phyloP scores from a whole-genome alignment of 2,888 invertebrate species.

The Ecliptopera silaceata region DNA sequence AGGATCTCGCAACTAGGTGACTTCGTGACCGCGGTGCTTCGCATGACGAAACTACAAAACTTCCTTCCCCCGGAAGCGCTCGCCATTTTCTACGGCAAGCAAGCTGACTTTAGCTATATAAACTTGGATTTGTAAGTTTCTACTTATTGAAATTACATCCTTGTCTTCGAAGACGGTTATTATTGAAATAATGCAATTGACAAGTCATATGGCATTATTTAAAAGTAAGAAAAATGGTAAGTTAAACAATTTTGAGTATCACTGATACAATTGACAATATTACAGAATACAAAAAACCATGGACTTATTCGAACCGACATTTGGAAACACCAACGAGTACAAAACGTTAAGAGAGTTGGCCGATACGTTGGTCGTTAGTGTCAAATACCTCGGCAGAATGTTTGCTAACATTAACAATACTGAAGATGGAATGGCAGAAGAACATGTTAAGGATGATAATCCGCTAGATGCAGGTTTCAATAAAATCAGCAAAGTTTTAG shows the following conservation, averaged over 20 bases:
- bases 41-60: conserved; percentile 67
- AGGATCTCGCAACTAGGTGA: conserved; percentile 67
- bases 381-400: conserved; percentile 61
- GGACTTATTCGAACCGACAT: conserved; percentile 66
- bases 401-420: conserved; percentile 40
- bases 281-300: conserved; percentile 65
- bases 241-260: too few relatives aligned
- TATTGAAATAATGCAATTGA: too few relatives aligned
- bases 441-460: conserved; percentile 20
- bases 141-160: neutral
- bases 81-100: conserved; percentile 48
- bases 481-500: conserved; percentile 47
- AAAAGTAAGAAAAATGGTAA: too few relatives aligned
- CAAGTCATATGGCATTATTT: too few relatives aligned
- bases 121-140: conserved; percentile 64
- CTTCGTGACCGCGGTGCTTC: conserved; percentile 67
- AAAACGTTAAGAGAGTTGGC: conserved; percentile 56
- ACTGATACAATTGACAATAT: conserved; percentile 21
- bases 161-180: neutral
- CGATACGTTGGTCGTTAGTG: conserved; percentile 50
- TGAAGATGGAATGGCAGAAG: conserved; percentile 20
- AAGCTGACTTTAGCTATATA: conserved; percentile 65
- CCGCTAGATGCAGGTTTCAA: conserved; percentile 31
- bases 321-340: conserved; percentile 65
- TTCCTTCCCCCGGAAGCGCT: conserved; percentile 76